Percentiles rank a stretch among this genome's conserved stretches.
Evolutionary conservation across 2,797 vertebrate species (phyloP).

Genomic region (Hybognathus amarus): DNA sequence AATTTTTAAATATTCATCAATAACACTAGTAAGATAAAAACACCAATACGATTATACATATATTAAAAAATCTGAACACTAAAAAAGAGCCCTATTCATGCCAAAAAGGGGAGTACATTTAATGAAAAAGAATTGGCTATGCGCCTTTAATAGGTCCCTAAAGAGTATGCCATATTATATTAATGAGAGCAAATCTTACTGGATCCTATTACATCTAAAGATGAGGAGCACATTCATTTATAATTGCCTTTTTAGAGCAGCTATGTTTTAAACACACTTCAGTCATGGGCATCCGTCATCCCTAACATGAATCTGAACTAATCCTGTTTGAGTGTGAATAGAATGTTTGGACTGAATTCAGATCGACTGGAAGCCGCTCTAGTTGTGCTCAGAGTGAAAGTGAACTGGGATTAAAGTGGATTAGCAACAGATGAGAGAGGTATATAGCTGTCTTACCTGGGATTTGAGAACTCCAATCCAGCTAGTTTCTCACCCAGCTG

Average conservation of each 20-base stretch:
- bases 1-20: not conserved
- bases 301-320: constrained; percentile 15
- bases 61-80: constrained; percentile 8
- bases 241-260: constrained; percentile 16
- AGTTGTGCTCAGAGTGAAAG: constrained; percentile 38
- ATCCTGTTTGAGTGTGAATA: constrained; percentile 36
- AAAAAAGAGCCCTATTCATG: not conserved
- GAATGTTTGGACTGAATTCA: constrained; percentile 34
- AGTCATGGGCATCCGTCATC: constrained; percentile 6
- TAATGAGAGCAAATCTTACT: constrained; percentile 46
- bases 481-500: constrained; percentile 37
- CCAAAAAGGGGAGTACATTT: not conserved
- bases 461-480: constrained; percentile 42
- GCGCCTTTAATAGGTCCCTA: constrained; percentile 12
- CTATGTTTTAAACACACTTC: constrained; percentile 14
- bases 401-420: constrained; percentile 50
- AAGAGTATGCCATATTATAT: constrained; percentile 40
- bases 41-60: not conserved
- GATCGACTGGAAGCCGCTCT: not conserved
- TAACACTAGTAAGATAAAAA: not conserved
- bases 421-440: constrained; percentile 50
- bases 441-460: constrained; percentile 26
- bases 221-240: constrained; percentile 24
- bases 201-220: constrained; percentile 35
- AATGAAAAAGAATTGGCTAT: constrained; percentile 15